Evolutionary conservation across 2,888 invertebrate species (phyloP).

Genomic region (Dynastes grantii): DNA sequence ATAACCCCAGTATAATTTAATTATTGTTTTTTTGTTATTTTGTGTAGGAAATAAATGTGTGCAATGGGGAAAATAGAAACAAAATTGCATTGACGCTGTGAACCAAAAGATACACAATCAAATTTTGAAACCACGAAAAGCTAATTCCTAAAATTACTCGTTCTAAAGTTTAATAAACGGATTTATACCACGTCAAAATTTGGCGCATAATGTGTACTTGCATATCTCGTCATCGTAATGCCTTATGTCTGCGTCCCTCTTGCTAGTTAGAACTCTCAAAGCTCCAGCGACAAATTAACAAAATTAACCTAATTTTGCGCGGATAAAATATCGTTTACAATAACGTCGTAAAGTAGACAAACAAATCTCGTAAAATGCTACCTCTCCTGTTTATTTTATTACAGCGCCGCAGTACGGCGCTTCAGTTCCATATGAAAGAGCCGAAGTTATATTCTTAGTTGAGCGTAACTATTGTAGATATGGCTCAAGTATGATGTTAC

Average conservation of each 20-base stretch:
- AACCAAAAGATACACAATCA: no score
- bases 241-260: not conserved
- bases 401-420: not conserved
- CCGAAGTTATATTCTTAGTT: not conserved
- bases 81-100: no score
- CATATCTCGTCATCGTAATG: no score
- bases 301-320: conserved; percentile 25
- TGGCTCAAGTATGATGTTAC: not conserved
- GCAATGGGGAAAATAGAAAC: no score
- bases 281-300: conserved; percentile 10
- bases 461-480: not conserved
- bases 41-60: no score
- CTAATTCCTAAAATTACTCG: no score
- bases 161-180: no score
- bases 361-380: conserved; percentile 1
- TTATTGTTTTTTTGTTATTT: no score
- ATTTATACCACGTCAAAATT: no score
- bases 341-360: not conserved
- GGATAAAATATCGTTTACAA: conserved; percentile 11
- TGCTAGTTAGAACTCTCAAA: no score
- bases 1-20: no score
- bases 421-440: not conserved
- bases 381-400: not conserved
- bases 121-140: no score
- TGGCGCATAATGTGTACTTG: not conserved